phyloP scores from a whole-genome alignment of 2,113 vertebrate species.

The Takifugu flavidus region DNA sequence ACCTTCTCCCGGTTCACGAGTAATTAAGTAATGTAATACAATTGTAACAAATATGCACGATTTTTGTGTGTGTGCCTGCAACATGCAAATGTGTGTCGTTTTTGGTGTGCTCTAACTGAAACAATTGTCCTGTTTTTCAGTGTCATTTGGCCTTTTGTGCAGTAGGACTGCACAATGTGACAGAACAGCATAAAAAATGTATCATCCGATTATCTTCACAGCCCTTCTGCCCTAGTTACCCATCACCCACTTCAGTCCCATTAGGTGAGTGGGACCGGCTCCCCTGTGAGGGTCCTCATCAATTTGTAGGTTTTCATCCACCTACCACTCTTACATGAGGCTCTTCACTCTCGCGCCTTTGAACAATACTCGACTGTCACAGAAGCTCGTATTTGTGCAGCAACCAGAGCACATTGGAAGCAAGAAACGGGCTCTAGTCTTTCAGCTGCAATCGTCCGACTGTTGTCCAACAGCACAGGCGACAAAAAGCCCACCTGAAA shows the following conservation, averaged over 20 bases:
- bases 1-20: too few species aligned
- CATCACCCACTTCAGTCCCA: conserved; percentile 57
- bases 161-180: conserved; percentile 13
- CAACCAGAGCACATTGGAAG: conserved; percentile 18
- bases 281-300: conserved; percentile 47
- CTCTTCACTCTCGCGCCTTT: conserved; percentile 34
- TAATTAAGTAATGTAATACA: too few species aligned
- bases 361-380: conserved; percentile 19
- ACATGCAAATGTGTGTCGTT: too few species aligned
- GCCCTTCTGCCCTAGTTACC: conserved; percentile 33
- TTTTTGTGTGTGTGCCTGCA: too few species aligned
- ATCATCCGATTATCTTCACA: conserved; percentile 34
- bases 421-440: conserved; percentile 20
- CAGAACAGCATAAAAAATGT: conserved; percentile 1
- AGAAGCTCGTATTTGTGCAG: conserved; percentile 17
- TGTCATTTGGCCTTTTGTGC: conserved; percentile 10
- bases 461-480: conserved; percentile 10
- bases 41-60: too few species aligned
- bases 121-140: background rate
- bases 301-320: conserved; percentile 35
- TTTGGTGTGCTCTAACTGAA: background rate
- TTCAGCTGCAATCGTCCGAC: conserved; percentile 15
- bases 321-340: conserved; percentile 40
- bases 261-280: conserved; percentile 50
- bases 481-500: conserved; percentile 9